Base-by-base conservation (phyloP, 1,140 invertebrate genomes). In the Phenacoccus solenopsis region DNA sequence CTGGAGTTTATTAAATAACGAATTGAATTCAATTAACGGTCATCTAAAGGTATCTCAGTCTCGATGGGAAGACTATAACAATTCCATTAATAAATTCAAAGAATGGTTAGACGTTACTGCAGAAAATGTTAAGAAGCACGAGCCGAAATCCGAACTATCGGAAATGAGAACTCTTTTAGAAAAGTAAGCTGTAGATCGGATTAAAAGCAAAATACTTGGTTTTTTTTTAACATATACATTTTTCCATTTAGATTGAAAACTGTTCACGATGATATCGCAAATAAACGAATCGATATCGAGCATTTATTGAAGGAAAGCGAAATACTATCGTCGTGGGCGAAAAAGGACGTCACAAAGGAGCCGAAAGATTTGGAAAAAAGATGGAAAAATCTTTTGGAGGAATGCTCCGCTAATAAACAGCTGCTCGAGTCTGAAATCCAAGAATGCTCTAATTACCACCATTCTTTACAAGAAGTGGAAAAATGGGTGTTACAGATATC, bases 401-500 rank as follows among this genome's bases (percentile, higher is more conserved):
- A 84, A 72, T 89, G 87, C 74, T 80, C 84, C 10, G 73, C 74
- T 20, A 82, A 84, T 67, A 86, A 87, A 72, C 81, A 82, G 56
- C 78, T 84, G 5, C 74, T 93, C 0, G 89, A 92, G 74, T 81
- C 84, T 49, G 90, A 94, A 79, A 88, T 94, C 5, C 84, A 88
- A 70, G 89, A 93, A 59, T 92, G 94, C 75, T 90, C 89, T 76
- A 83, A 86, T 22, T 98, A 97, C 76, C 91, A 96, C 72, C 86
- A 89, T 75, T 88, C 87, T 12, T 80, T 97, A 10, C 94, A 97
- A 81, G 94, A 97, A 72, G 91, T 89, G 0, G 94, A 98, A 80
- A 96, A 96, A 77, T 98, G 94, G 94, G 77, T 98, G 24, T 79
- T 97, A 22, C 93, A 96, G 80, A 91, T 93, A 68, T 96, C 93